Base-by-base conservation (phyloP, 2,888 invertebrate genomes). In the Prosapia bicincta region DNA sequence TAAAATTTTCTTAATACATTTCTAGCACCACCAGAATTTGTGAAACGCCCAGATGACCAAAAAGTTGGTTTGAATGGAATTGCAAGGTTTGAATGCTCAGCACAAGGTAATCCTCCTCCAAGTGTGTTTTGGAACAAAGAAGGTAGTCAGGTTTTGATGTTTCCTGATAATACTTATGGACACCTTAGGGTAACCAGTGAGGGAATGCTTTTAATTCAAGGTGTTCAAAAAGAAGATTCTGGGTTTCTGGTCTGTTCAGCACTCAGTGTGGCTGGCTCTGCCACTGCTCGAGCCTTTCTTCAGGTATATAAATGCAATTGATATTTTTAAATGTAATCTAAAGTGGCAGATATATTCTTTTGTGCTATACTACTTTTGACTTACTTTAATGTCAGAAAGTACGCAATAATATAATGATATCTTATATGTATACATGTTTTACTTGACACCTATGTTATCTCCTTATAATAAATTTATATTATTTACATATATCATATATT, bases 81-180 rank as follows among this genome's bases (percentile, higher is more conserved):
- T 67, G 95, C 95, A 25, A 92, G 93, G 77, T 94, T 98, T 85
- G 95, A 94, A 75, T 98, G 98, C 85, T 92, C 93, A 81, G 97
- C 97, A 13, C 91, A 91, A 79, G 98, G 98, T 73, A 93, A 94
- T 83, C 98, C 98, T 3, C 90, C 92, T 78, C 98, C 98, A 0
- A 92, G 96, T 24, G 91, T 97, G 3, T 97, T 96, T 85, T 98
- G 98, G 98, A 95, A 94, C 79, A 95, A 96, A 85, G 97, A 97
- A 85, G 96, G 97, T 73, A 94, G 95, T 68, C 85, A 86, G 79
- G 81, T 93, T 83, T 86, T 93, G 70, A 93, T 93, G 92, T 93
- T 93, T 82, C 92, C 92, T 80, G 93, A 92, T 78, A 91, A 90
- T 81, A 89, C 90, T 26, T 91, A 92, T 83, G 92, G 91, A 5